Evolutionary conservation across 2,888 invertebrate species (phyloP), one percentile per base, ranked within the genome.

Genomic region (Drosophila meridionalis): DNA sequence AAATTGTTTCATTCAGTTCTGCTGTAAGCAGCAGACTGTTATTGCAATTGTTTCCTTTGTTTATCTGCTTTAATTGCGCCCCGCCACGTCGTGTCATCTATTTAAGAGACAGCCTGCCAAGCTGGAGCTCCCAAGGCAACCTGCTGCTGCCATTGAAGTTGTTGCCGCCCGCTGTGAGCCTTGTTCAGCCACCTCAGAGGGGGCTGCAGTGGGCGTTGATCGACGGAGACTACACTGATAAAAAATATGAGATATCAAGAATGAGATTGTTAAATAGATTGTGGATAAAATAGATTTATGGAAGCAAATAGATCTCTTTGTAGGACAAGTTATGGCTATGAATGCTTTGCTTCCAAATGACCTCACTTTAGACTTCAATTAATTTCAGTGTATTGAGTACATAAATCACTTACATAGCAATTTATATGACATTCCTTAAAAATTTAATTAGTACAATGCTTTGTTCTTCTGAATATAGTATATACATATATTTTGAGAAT

Each of bases 41-140:
- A 78, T 89, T 80, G 86, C 80, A 75, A 86, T 85, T 85, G 87
- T 84, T 87, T 78, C 45, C 59, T 80, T 88, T 85, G 90, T 85
- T 85, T 85, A 86, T 89, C 80, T 89, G 83, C 78, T 88, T 89
- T 85, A 85, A 85, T 85, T 85, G 86, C 76, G 62, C 40, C 55
- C 61, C 57, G 63, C 67, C 62, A 28, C 38, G 53, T 45, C 34
- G 14, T 47, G 38, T 59, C 74, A 78, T 65, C 52, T 45, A 60
- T 64, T 60, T n/a, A 77, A 47, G 58, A 50, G 66, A 38, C 66
- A 55, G 57, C 56, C 57, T 43, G 61, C 30, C 73, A 48, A 47
- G 32, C 40, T 7, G 26, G 11, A 30, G 30, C 64, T 26, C 55
- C 64, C 64, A 43, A 20, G 36, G 45, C 45, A 64, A 64, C 58